Percentiles rank a stretch among this genome's conserved stretches.
These are phyloP conservation scores for Physeter macrocephalus DNA, from an alignment of 2,113 vertebrate species.

Conservation along the genomic window DNA sequence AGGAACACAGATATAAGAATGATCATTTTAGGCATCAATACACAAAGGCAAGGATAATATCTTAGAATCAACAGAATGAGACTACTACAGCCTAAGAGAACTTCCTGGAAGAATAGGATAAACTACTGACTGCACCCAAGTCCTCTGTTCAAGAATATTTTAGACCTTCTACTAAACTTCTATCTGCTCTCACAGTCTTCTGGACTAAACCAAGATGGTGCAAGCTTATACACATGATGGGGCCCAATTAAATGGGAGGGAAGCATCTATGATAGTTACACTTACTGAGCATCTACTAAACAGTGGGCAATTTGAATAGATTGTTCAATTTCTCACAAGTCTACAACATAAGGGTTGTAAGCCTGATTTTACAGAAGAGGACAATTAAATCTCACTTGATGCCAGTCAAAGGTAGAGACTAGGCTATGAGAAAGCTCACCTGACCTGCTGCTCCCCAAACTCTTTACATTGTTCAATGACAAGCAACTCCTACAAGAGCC, in stretches of 20 bases:
- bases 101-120: neutral
- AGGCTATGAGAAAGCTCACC: neutral
- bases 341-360: neutral
- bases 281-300: neutral
- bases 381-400: neutral
- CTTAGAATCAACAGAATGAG: neutral
- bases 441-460: neutral
- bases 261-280: neutral
- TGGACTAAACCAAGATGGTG: neutral
- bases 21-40: neutral
- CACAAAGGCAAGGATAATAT: neutral
- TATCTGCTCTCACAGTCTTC: neutral
- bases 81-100: neutral
- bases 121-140: neutral
- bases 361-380: neutral
- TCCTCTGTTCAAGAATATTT: neutral
- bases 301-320: neutral
- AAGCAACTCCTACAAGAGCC: neutral
- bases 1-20: neutral
- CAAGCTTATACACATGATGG: neutral
- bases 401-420: neutral
- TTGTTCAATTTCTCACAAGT: neutral
- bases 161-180: neutral
- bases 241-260: neutral
- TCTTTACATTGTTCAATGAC: neutral